Base-by-base conservation (phyloP, 2,113 vertebrate species). In the Oceanites oceanicus region DNA sequence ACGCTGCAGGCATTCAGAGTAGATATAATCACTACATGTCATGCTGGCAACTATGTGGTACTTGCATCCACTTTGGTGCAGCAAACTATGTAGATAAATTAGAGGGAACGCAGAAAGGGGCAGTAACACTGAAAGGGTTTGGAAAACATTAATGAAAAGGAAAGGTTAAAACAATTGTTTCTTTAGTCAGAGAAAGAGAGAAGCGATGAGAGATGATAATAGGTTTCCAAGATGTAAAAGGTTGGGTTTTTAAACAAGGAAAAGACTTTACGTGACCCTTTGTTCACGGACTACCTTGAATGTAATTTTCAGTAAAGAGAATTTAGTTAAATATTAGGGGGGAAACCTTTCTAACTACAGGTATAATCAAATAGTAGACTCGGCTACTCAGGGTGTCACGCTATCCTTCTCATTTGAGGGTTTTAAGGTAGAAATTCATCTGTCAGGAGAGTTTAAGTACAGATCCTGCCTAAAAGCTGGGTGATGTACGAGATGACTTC, bases 11-110 rank as follows among this genome's bases (percentile, higher is more conserved):
- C 73, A 61, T 44, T 86, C 52, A 20, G 65, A 63, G 56, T 8
- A 84, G 62, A 75, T 34, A 49, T 13, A 53, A 93, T 62, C 81
- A 58, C 58, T 82, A 11, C 9, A 1, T 15, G 34, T 67, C 75
- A 68, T 0, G 1, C 11, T 34, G 9, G 87, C 70, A 92, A 4
- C 66, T 53, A 8, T 0, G 1, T 2, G 29, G 52, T 66, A 58
- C 45, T 75, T 53, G 53, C 13, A 44, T 30, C 70, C 58, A 26
- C 21, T n/a, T 40, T 2, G 40, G 52, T 12, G 20, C 4, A 9
- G 59, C 23, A 61, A 81, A 88, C 53, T 26, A 13, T 0, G 20
- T 10, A 79, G 42, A 11, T 75, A 36, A 78, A 91, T 7, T 11
- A 52, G 27, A 85, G 8, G 4, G 34, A 82, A 65, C 66, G 44